Conservation (phyloP, 2,797 vertebrate genomes). For the Cephalopachus bancanus region DNA sequence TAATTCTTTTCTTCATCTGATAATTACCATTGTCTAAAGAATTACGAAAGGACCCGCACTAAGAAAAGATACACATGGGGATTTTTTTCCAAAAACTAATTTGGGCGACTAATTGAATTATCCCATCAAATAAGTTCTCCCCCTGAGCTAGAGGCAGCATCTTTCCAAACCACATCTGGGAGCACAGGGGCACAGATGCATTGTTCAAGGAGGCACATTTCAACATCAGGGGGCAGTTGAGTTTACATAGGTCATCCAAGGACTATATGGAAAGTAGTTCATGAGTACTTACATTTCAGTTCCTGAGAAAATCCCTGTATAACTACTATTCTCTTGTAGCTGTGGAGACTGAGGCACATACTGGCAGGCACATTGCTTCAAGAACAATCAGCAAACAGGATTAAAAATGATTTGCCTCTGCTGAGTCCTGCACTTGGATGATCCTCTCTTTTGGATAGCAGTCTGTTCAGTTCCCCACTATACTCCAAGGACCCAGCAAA, state of each 20-base stretch:
- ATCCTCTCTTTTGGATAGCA: not conserved
- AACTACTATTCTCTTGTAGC: not conserved
- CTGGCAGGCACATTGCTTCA: not conserved
- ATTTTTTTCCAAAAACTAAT: slow-evolving; percentile 53
- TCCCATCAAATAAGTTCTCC: slow-evolving; percentile 9
- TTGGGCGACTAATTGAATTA: slow-evolving; percentile 61
- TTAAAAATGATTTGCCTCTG: not conserved
- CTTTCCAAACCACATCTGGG: slow-evolving; percentile 36
- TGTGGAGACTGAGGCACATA: not conserved
- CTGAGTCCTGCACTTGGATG: not conserved
- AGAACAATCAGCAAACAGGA: not conserved
- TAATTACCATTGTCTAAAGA: slow-evolving; percentile 80
- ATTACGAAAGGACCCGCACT: slow-evolving; percentile 47
- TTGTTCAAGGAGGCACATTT: not conserved
- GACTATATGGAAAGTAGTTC: slow-evolving; percentile 3
- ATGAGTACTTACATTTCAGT: not conserved
- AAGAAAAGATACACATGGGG: slow-evolving; percentile 58
- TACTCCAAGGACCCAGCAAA: not conserved
- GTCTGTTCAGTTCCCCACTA: not conserved
- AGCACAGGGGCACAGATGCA: not conserved
- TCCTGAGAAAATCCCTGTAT: not conserved
- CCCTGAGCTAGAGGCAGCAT: not conserved
- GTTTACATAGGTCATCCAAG: slow-evolving; percentile 29
- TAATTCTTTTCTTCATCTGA: slow-evolving; percentile 80
- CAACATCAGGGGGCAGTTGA: not conserved